Evolutionary conservation across 1,140 invertebrate species (phyloP), one percentile per base, ranked within the genome.

Genomic region (Eurosta solidaginis): DNA sequence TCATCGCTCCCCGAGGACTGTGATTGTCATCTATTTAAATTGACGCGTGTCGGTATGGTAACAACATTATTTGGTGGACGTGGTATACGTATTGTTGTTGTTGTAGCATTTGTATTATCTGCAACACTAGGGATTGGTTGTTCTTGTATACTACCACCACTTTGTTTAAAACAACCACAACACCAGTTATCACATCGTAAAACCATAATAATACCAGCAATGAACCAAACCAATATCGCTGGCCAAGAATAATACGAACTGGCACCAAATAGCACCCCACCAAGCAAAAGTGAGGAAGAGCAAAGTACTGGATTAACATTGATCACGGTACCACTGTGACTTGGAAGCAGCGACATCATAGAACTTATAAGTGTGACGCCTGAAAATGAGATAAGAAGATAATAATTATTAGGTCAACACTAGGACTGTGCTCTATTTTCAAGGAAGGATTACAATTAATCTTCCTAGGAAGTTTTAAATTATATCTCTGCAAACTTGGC

Each of bases 1-100:
- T 86, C 85, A 42, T 87, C 86, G 79, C 84, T 81, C 42, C 84
- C 83, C 78, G 87, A 85, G 80, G 85, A 86, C 81, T 84, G 84
- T 36, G 84, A 83, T 59, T 88, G 87, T 88, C 87, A 88, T 82
- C 87, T 88, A 1, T 82, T 76, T 7, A 81, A 81, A 74, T 79
- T 85, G 22, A 85, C 77, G 20, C 80, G 83, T 12, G 84, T 83
- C 14, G 86, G 85, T 77, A 88, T 75, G 4, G 84, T 82, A 14
- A 82, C 79, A 52, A 83, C 54, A 14, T 82, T 83, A 77, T 84
- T 86, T 2, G 86, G 86, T 25, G 86, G 85, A 9, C 85, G 77
- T 0, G 85, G 84, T 78, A 88, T 84, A 20, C 84, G 81, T 40
- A 88, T 88, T 63, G 85, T 83, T 36, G 85, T 85, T 12, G 83